Percentiles rank a stretch among this genome's conserved stretches.
Conservation (phyloP, 2,797 vertebrate species). For the Chaetophractus vellerosus region DNA sequence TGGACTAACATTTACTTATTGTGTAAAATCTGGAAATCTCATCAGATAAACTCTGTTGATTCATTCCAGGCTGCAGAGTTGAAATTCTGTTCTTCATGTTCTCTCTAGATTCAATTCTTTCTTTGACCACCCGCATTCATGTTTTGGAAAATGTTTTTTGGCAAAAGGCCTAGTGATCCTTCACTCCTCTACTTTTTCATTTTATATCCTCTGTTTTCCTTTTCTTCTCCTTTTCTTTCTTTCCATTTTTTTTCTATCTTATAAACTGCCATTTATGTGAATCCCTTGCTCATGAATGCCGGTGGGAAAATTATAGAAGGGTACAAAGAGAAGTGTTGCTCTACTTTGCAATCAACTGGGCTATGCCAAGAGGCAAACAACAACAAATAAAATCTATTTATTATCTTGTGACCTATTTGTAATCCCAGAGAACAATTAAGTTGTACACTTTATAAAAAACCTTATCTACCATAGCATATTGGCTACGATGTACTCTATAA, state of each 20-base stretch:
- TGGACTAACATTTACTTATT: not conserved
- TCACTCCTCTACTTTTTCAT: slow-evolving; percentile 10
- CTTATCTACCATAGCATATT: not conserved
- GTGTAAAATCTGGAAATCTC: slow-evolving; percentile 39
- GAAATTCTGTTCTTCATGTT: slow-evolving; percentile 18
- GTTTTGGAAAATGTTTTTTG: slow-evolving; percentile 31
- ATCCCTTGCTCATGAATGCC: not conserved
- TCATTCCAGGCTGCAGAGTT: not conserved
- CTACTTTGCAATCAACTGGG: not conserved
- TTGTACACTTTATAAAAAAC: not conserved
- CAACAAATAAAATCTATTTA: not conserved
- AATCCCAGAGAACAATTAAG: not conserved
- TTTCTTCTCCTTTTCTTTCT: not conserved
- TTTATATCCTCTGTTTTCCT: not conserved
- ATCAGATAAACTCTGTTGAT: slow-evolving; percentile 2
- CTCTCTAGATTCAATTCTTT: slow-evolving; percentile 5
- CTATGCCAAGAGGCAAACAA: not conserved
- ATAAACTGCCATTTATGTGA: not conserved
- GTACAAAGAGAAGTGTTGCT: not conserved
- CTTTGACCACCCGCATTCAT: not conserved
- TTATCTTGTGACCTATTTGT: not conserved
- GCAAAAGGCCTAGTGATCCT: not conserved
- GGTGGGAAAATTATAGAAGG: not conserved
- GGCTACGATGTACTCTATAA: not conserved
- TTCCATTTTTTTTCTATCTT: not conserved